A percentile compares a stretch with the other conserved stretches of the same genome.
Evolutionary conservation across 2,113 vertebrate genomes (phyloP).

Genomic region (Bambusicola thoracicus): DNA sequence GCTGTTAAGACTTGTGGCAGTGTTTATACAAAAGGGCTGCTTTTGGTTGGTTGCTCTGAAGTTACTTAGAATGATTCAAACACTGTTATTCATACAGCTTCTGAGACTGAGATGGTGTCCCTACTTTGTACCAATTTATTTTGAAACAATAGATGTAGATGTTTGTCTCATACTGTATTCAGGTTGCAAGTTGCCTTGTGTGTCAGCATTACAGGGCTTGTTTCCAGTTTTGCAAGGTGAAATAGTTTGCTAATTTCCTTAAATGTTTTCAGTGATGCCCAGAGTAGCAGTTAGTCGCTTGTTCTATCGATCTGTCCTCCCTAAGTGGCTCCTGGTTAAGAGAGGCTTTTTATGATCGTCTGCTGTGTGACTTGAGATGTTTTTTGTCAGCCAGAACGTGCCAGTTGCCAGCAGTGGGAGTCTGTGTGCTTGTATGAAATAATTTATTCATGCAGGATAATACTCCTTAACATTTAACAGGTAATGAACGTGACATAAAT

Average conservation of each 20-base stretch:
- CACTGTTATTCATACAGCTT: neutral
- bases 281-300: constrained; percentile 77
- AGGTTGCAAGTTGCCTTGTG: constrained; percentile 51
- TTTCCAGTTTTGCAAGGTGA: constrained; percentile 73
- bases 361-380: constrained; percentile 70
- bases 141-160: constrained; percentile 51
- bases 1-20: constrained; percentile 18
- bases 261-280: constrained; percentile 77
- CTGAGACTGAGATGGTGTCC: neutral
- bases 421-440: constrained; percentile 76
- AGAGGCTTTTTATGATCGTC: constrained; percentile 77
- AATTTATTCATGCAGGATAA: constrained; percentile 84
- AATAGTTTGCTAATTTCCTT: constrained; percentile 79
- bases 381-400: constrained; percentile 75
- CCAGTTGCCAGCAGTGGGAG: constrained; percentile 77
- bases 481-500: constrained; percentile 86
- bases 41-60: constrained; percentile 44
- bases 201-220: constrained; percentile 55
- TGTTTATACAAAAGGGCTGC: constrained; percentile 6
- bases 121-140: constrained; percentile 63
- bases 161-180: constrained; percentile 19
- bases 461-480: constrained; percentile 86
- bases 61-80: constrained; percentile 26
- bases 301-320: constrained; percentile 73
- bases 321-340: constrained; percentile 78